Percentiles rank a stretch among this genome's conserved stretches.
Conservation (phyloP, 2,797 vertebrate genomes). For the Atherinosoma microstoma region DNA sequence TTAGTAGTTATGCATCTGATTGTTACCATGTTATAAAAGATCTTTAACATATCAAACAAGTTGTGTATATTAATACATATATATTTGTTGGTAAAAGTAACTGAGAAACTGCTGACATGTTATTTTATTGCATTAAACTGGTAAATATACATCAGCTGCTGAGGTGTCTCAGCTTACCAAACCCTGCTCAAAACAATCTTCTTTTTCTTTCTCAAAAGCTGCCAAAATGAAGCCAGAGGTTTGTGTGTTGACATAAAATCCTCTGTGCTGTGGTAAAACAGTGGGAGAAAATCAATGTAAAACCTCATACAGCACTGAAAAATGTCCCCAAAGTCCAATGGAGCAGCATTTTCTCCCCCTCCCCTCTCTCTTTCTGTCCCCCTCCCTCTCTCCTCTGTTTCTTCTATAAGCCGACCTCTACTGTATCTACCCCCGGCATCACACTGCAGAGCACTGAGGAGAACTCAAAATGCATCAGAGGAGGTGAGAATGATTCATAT, state of each 20-base stretch:
- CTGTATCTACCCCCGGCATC: constrained; percentile 77
- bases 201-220: constrained; percentile 13
- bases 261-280: constrained; percentile 46
- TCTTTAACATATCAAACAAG: too few species aligned
- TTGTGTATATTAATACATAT: too few species aligned
- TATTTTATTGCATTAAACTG: constrained; percentile 2
- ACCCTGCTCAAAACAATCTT: constrained; percentile 21
- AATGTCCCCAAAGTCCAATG: constrained; percentile 73
- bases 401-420: constrained; percentile 77
- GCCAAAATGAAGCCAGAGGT: constrained; percentile 15
- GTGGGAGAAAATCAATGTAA: constrained; percentile 50
- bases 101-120: constrained; percentile 37
- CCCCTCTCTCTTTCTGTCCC: constrained; percentile 51
- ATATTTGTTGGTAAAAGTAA: constrained; percentile 19
- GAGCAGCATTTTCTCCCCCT: constrained; percentile 66
- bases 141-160: constrained; percentile 17
- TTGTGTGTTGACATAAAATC: constrained; percentile 53
- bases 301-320: constrained; percentile 62
- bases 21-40: neutral
- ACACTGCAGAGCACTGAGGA: constrained; percentile 75
- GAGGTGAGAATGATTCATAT: constrained; percentile 72
- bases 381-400: constrained; percentile 63
- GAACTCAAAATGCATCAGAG: constrained; percentile 74
- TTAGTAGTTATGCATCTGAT: too few species aligned
- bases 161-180: constrained; percentile 36